These are phyloP conservation scores for Pararge aegeria DNA, from an alignment of 1,140 invertebrate genomes.

Conservation along the genomic window DNA sequence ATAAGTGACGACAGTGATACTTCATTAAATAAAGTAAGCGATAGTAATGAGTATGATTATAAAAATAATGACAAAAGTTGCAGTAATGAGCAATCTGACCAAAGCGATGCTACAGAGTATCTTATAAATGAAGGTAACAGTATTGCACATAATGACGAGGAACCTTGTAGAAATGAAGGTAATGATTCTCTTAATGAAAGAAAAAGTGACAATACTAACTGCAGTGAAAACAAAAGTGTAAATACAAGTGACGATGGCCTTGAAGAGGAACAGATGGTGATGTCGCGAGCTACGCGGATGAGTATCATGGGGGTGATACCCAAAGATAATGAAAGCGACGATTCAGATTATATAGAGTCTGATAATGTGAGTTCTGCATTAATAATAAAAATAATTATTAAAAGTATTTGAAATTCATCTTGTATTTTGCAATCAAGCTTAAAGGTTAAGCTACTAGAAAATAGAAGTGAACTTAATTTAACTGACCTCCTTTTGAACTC, in stretches of 20 bases:
- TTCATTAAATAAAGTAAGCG: neutral
- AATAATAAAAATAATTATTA: neutral
- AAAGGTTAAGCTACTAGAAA: too few species aligned
- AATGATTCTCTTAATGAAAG: neutral
- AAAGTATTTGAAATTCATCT: too few species aligned
- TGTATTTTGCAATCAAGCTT: too few species aligned
- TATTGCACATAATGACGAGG: neutral
- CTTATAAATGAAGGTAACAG: neutral
- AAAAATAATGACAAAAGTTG: neutral
- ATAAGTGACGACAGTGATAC: neutral
- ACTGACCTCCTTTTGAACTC: too few species aligned
- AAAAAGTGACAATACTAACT: neutral
- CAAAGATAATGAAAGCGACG: conserved; percentile 62
- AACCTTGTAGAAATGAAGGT: neutral
- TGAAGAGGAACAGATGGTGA: conserved; percentile 65
- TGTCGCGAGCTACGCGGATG: conserved; percentile 72
- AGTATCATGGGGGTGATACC: conserved; percentile 73
- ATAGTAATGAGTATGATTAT: neutral
- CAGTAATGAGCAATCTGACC: neutral
- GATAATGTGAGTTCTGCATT: conserved; percentile 61
- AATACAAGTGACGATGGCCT: conserved; percentile 43
- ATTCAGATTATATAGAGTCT: conserved; percentile 73
- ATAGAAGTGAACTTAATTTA: too few species aligned
- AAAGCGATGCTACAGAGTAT: neutral
- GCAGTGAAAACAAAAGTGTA: conserved; percentile 14